phyloP scores from a whole-genome alignment of 2,113 vertebrate genomes.

The Bubo blakistoni region DNA sequence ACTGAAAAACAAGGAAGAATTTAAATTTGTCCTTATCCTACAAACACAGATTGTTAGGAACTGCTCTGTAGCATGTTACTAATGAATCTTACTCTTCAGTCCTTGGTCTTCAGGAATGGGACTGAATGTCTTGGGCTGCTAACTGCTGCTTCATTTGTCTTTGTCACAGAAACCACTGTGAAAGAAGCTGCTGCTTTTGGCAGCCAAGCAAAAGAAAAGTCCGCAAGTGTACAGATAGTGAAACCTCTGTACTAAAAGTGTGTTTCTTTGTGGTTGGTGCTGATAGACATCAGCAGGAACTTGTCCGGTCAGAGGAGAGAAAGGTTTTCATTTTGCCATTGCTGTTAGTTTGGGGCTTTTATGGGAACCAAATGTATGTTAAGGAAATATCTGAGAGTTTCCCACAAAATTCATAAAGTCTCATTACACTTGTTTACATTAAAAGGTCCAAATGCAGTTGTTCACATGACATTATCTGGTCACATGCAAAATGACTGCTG shows the following conservation, averaged over 20 bases:
- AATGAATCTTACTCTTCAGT: not conserved
- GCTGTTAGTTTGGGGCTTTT: not conserved
- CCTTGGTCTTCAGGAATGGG: not conserved
- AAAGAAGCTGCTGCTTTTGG: not conserved
- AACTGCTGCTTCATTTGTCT: not conserved
- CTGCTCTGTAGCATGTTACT: not conserved
- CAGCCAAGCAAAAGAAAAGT: not conserved
- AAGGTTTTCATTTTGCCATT: not conserved
- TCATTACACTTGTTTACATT: conserved; percentile 43
- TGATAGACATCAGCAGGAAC: not conserved
- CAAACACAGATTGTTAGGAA: not conserved
- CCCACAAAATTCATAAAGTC: conserved; percentile 40
- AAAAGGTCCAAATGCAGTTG: conserved; percentile 23
- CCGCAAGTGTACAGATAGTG: not conserved
- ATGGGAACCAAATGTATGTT: not conserved
- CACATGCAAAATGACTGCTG: not conserved
- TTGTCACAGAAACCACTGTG: not conserved
- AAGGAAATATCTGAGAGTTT: conserved; percentile 26
- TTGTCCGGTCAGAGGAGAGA: not conserved
- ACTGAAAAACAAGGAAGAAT: not conserved
- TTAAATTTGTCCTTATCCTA: not conserved
- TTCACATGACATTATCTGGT: conserved; percentile 45
- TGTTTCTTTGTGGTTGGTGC: not conserved
- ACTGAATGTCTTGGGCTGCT: not conserved
- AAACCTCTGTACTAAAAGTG: not conserved